Conservation (phyloP, 2,113 vertebrate genomes). For the Hiodon tergisus region DNA sequence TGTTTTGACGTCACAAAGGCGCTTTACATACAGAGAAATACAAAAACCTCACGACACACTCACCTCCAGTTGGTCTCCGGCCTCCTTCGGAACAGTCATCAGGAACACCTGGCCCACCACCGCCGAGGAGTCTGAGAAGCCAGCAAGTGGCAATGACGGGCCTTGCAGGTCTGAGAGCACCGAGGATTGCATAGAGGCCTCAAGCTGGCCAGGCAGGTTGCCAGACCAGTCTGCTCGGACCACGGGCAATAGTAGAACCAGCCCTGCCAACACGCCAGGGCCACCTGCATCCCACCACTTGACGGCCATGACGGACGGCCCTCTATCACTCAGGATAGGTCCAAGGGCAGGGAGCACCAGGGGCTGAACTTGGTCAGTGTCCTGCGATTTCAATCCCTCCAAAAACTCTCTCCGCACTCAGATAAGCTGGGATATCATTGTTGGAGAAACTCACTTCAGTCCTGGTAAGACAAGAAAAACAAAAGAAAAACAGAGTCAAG, state of each 20-base stretch:
- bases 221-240: slow-evolving; percentile 59
- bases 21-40: too few species aligned
- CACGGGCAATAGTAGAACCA: slow-evolving; percentile 59
- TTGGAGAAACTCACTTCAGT: not conserved
- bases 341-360: slow-evolving; percentile 51
- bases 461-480: not conserved
- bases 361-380: not conserved
- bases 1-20: too few species aligned
- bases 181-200: slow-evolving; percentile 86
- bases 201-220: slow-evolving; percentile 67
- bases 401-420: not conserved
- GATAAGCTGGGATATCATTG: slow-evolving; percentile 5
- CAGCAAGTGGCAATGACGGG: slow-evolving; percentile 61
- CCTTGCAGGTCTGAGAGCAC: slow-evolving; percentile 72
- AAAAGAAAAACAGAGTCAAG: not conserved
- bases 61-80: slow-evolving; percentile 70
- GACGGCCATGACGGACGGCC: slow-evolving; percentile 64
- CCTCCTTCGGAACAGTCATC: slow-evolving; percentile 71
- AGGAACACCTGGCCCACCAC: slow-evolving; percentile 81
- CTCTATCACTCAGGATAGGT: slow-evolving; percentile 47
- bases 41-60: slow-evolving; percentile 30
- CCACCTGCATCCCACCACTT: slow-evolving; percentile 44
- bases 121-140: slow-evolving; percentile 78
- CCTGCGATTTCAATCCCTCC: not conserved
- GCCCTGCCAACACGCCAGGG: slow-evolving; percentile 55